Conservation (phyloP, 2,888 invertebrate species). For the Chloromyia formosa region DNA sequence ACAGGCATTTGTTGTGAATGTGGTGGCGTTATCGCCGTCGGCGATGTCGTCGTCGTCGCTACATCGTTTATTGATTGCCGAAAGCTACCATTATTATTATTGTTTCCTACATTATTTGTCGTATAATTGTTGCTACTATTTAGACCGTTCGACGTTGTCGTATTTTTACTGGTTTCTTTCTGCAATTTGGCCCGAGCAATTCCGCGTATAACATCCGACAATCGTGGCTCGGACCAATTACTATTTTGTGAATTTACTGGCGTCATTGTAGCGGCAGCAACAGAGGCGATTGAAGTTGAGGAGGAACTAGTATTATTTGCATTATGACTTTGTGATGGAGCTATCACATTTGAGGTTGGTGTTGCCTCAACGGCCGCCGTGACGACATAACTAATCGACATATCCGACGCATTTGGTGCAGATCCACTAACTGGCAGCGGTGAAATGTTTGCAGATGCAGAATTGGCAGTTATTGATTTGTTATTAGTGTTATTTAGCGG, state of each 20-base stretch:
- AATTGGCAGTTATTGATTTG: conserved; percentile 44
- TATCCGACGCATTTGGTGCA: not conserved
- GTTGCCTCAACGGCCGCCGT: not conserved
- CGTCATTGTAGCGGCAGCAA: conserved; percentile 53
- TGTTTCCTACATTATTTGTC: conserved; percentile 24
- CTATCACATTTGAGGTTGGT: conserved; percentile 14
- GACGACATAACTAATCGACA: not conserved
- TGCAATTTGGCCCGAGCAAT: conserved; percentile 66
- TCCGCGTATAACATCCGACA: conserved; percentile 83
- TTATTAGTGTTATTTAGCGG: conserved; percentile 3
- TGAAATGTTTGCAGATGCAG: conserved; percentile 19
- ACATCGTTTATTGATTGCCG: conserved; percentile 9
- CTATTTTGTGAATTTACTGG: conserved; percentile 58
- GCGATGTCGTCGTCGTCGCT: conserved; percentile 38
- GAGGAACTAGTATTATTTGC: conserved; percentile 29
- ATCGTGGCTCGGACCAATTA: conserved; percentile 70
- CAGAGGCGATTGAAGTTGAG: not conserved
- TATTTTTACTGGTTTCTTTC: conserved; percentile 53
- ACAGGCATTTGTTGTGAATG: conserved; percentile 50
- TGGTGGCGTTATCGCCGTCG: conserved; percentile 49
- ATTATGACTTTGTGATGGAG: conserved; percentile 32
- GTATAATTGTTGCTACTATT: conserved; percentile 6
- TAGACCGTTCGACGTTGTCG: conserved; percentile 41
- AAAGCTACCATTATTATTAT: conserved; percentile 45
- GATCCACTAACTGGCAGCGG: not conserved